These are phyloP conservation scores for Scaptodrosophila lebanonensis DNA, from an alignment of 1,140 invertebrate genomes.

Conservation along the genomic window DNA sequence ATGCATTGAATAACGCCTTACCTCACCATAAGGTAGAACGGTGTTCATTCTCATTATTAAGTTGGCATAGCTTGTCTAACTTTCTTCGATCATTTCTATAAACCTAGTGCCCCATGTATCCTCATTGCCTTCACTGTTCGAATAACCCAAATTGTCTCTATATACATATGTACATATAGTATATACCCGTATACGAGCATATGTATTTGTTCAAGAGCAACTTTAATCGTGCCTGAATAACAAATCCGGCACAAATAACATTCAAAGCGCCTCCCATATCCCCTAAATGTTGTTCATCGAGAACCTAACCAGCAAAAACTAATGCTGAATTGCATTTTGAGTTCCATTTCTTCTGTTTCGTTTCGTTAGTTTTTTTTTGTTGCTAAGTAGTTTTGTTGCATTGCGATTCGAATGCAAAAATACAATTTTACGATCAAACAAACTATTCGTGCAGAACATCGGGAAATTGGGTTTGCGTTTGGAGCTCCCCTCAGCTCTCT, in stretches of 20 bases:
- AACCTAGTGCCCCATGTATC: no score
- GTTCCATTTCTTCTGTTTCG: conserved; percentile 14
- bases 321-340: conserved; percentile 40
- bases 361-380: conserved; percentile 12
- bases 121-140: no score
- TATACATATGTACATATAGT: no score
- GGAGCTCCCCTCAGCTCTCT: conserved; percentile 15
- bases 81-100: no score
- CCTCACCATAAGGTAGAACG: no score
- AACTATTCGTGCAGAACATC: conserved; percentile 73
- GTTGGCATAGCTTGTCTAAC: no score
- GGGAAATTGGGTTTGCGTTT: conserved; percentile 69
- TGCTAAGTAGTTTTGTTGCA: conserved; percentile 46
- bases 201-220: no score
- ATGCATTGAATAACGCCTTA: no score
- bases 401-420: conserved; percentile 68
- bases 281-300: background rate
- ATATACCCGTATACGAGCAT: no score
- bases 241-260: conserved; percentile 9
- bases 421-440: conserved; percentile 74
- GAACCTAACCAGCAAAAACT: conserved; percentile 9
- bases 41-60: no score
- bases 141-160: no score
- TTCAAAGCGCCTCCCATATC: conserved; percentile 9
- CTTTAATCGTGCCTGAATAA: no score